Base-by-base conservation (phyloP, 2,888 invertebrate genomes). In the Ophion ellenae region DNA sequence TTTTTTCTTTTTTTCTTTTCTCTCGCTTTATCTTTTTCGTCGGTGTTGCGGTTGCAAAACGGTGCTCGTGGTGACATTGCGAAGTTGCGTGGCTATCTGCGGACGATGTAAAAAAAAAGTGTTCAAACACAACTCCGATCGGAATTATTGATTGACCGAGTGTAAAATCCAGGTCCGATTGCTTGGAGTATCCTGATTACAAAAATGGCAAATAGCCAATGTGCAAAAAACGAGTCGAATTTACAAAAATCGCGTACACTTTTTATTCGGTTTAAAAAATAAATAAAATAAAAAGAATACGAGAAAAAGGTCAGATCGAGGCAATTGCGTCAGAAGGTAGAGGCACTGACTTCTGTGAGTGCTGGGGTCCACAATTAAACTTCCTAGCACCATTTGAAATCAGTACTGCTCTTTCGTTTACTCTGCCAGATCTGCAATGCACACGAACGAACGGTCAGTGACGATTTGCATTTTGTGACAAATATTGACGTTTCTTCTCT, bases 381-480 rank as follows among this genome's bases (percentile, higher is more conserved):
- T 90, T 92, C 94, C 94, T 94, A 94, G 94, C 94, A 94, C 94
- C 94, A 94, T 94, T 93, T 93, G 94, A 94, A 94, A 94, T 94
- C 94, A 94, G 94, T 94, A 94, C 93, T 92, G 90, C 94, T 93
- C 92, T 91, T 93, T 92, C 92, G 91, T 90, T 86, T 87, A 89
- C 79, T 91, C 92, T 81, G 70, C 92, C 73, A 82, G 2, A 66
- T 47, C 47, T 47, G 47, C 47, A 14, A 47, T 10, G 61, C n/a
- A 20, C n/a, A 4, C 14, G 20, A n/a, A 20, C 61, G 20, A 61
- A 61, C 4, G 7, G 20, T 24, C 7, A n/a, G 61, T 20, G 6
- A 2, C 10, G n/a, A 20, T 61, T 61, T n/a, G 3, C 61, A n/a
- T 24, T 24, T 20, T 20, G 4, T 5, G 20, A 47, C 14, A 47